Evolutionary conservation across 1,140 invertebrate genomes (phyloP).

Genomic region (Dendroctonus valens): DNA sequence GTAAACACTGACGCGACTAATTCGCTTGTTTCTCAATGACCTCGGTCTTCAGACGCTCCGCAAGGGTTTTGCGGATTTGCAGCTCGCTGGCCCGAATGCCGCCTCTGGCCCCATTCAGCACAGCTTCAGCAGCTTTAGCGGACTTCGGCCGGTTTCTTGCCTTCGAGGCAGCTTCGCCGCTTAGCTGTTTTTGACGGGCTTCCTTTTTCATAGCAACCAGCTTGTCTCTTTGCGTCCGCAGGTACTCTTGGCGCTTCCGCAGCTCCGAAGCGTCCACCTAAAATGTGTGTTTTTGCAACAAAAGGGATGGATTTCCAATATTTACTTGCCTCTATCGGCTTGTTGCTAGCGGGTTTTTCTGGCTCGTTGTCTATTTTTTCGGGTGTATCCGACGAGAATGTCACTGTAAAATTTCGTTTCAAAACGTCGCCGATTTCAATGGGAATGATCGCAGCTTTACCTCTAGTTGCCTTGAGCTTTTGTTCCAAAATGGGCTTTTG

Average conservation of each 20-base stretch:
- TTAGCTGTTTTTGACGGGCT: conserved; percentile 75
- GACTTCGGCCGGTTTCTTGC: conserved; percentile 62
- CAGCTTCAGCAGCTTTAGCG: conserved; percentile 65
- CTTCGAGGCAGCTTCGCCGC: conserved; percentile 52
- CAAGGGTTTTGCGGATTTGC: conserved; percentile 76
- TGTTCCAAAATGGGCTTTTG: conserved; percentile 57
- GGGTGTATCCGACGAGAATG: too few species aligned
- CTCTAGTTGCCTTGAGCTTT: conserved; percentile 46
- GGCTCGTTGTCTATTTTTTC: too few species aligned
- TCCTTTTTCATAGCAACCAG: conserved; percentile 84
- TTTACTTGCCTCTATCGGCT: neutral
- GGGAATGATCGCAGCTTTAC: conserved; percentile 29
- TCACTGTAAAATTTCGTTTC: neutral
- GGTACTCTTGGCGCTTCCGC: conserved; percentile 76
- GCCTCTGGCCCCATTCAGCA: conserved; percentile 53
- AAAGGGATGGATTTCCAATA: neutral
- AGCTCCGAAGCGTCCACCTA: conserved; percentile 65
- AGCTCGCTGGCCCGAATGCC: conserved; percentile 60
- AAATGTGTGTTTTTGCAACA: neutral
- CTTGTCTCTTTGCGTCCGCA: conserved; percentile 85
- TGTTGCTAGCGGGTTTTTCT: too few species aligned
- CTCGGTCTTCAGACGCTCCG: conserved; percentile 78
- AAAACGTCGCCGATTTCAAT: neutral
- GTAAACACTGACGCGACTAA: neutral
- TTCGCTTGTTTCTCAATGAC: conserved; percentile 52